Evolutionary conservation across 2,113 vertebrate species (phyloP).

Genomic region (Hemibagrus wyckioides): DNA sequence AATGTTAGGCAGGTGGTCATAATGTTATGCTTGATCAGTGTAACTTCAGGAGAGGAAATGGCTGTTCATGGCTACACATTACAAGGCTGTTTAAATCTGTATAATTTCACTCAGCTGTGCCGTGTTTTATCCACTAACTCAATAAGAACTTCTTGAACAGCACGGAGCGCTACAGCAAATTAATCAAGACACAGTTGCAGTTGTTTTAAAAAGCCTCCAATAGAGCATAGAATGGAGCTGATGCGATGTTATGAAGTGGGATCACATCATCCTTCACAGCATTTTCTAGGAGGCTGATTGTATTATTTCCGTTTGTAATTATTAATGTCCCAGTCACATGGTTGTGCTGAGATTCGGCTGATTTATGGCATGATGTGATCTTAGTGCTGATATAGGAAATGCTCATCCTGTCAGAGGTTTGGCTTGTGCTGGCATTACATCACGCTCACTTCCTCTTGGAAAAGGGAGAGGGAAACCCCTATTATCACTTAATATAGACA

Average conservation of each 20-base stretch:
- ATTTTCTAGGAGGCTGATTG: not conserved
- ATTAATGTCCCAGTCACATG: not conserved
- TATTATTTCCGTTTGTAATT: not conserved
- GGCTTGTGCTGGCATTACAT: constrained; percentile 52
- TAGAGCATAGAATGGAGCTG: not conserved
- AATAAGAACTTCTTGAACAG: not conserved
- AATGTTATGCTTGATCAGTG: too few species aligned
- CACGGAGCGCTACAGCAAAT: not conserved
- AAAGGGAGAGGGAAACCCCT: constrained; percentile 57
- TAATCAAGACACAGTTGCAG: not conserved
- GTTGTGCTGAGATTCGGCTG: constrained; percentile 4
- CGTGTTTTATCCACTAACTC: not conserved
- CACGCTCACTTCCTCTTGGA: constrained; percentile 59
- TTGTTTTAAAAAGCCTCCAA: not conserved
- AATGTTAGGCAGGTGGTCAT: too few species aligned
- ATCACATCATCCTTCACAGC: not conserved
- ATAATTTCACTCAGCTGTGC: not conserved
- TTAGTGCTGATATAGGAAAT: constrained; percentile 38
- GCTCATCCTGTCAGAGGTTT: constrained; percentile 45
- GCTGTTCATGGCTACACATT: not conserved
- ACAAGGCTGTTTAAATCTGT: not conserved
- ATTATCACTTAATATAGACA: constrained; percentile 44
- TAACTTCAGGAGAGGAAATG: not conserved
- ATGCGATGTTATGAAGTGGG: not conserved
- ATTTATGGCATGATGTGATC: constrained; percentile 2